phyloP scores from a whole-genome alignment of 2,888 invertebrate genomes.

The Belgica antarctica region DNA sequence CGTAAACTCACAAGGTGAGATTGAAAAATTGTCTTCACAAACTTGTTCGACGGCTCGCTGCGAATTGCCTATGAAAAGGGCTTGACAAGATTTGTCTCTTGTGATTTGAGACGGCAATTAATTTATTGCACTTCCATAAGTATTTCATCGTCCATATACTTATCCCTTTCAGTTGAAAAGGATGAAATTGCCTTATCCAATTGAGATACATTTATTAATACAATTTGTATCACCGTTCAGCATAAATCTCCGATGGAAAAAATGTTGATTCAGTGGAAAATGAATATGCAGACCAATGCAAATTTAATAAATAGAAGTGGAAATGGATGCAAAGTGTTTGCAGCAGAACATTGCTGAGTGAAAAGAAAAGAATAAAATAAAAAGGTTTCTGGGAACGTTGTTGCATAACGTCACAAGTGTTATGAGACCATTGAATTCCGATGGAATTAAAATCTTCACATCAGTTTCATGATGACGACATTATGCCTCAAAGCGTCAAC shows the following conservation, averaged over 20 bases:
- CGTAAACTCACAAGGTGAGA: background rate
- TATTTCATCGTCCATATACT: background rate
- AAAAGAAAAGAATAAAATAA: too few species aligned
- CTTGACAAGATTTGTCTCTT: too few species aligned
- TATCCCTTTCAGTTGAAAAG: background rate
- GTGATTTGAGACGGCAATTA: background rate
- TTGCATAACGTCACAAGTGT: too few species aligned
- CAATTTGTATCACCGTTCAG: background rate
- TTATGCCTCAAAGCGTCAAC: too few species aligned
- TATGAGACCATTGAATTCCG: too few species aligned
- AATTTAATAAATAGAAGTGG: conserved; percentile 29
- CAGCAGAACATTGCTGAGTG: too few species aligned
- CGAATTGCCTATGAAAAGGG: too few species aligned
- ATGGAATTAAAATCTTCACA: too few species aligned
- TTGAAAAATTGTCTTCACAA: background rate
- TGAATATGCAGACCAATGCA: conserved; percentile 15
- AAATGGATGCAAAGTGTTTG: conserved; percentile 17
- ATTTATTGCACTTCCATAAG: background rate
- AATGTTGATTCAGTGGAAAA: background rate
- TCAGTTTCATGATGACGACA: too few species aligned
- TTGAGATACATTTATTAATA: conserved; percentile 2
- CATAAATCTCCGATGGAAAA: background rate
- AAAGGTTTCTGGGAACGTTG: too few species aligned
- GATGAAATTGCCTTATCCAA: background rate
- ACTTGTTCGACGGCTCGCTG: too few species aligned